Evolutionary conservation across 2,797 vertebrate genomes (phyloP).

Genomic region (Phyllotis vaccarum): DNA sequence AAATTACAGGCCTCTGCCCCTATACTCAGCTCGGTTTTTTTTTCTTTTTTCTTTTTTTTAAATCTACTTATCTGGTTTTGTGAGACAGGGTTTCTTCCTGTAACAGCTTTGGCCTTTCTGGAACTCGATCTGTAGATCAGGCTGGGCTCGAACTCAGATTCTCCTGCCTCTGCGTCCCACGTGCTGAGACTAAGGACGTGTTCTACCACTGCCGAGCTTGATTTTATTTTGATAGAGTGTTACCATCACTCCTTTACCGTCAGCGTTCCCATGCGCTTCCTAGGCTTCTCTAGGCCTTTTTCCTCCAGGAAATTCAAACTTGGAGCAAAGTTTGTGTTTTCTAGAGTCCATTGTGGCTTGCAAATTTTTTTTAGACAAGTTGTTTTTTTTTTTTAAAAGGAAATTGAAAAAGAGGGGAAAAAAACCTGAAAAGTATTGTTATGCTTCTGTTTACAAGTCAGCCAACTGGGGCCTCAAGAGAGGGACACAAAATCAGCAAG

Average conservation of each 20-base stretch:
- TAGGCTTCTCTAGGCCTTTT: not conserved
- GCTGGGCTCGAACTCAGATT: not conserved
- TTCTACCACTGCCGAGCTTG: not conserved
- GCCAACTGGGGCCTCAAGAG: not conserved
- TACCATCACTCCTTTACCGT: not conserved
- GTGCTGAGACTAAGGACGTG: not conserved
- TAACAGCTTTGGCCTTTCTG: not conserved
- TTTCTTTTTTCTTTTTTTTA: too few species aligned
- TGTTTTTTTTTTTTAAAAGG: not conserved
- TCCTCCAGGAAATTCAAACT: slow-evolving; percentile 11
- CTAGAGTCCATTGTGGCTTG: not conserved
- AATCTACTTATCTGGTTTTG: not conserved
- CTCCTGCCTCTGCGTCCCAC: not conserved
- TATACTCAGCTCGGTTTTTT: not conserved
- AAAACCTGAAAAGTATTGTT: not conserved
- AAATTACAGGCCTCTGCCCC: not conserved
- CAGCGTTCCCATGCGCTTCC: not conserved
- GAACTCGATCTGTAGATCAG: not conserved
- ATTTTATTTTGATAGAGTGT: not conserved
- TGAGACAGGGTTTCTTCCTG: not conserved
- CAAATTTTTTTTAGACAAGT: not conserved
- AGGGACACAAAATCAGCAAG: not conserved
- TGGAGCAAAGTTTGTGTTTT: not conserved
- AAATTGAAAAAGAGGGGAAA: not conserved
- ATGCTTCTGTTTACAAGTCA: not conserved